Conservation (phyloP, 2,797 vertebrate species). For the Uromys caudimaculatus region DNA sequence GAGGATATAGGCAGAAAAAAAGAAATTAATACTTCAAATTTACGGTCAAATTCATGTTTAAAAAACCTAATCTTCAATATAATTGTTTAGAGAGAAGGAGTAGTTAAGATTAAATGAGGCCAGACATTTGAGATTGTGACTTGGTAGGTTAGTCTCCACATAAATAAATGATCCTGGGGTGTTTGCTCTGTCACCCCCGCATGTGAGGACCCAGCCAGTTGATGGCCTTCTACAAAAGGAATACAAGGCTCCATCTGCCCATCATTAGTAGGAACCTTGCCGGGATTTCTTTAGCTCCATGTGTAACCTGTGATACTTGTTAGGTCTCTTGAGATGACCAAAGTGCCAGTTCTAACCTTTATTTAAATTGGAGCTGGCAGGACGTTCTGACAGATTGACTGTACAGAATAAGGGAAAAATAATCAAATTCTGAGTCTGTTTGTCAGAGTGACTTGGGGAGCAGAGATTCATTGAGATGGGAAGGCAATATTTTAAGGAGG, state of each 20-base stretch:
- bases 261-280: not conserved
- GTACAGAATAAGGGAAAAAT: not conserved
- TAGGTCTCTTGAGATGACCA: not conserved
- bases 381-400: not conserved
- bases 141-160: not conserved
- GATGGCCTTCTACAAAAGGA: not conserved
- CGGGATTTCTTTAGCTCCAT: not conserved
- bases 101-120: not conserved
- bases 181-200: not conserved
- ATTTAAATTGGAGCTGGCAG: constrained; percentile 5
- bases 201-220: not conserved
- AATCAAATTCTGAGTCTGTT: not conserved
- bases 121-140: not conserved
- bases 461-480: not conserved
- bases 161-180: not conserved
- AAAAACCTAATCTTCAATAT: not conserved
- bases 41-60: not conserved
- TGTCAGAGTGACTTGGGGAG: not conserved
- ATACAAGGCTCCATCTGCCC: not conserved
- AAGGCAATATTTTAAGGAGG: not conserved
- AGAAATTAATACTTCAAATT: not conserved
- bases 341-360: constrained; percentile 6
- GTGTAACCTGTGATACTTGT: not conserved
- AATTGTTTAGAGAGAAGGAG: not conserved
- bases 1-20: not conserved